Percentiles rank a stretch among this genome's conserved stretches.
These are phyloP conservation scores for Seladonia tumulorum DNA, from an alignment of 2,888 invertebrate species.

Conservation along the genomic window DNA sequence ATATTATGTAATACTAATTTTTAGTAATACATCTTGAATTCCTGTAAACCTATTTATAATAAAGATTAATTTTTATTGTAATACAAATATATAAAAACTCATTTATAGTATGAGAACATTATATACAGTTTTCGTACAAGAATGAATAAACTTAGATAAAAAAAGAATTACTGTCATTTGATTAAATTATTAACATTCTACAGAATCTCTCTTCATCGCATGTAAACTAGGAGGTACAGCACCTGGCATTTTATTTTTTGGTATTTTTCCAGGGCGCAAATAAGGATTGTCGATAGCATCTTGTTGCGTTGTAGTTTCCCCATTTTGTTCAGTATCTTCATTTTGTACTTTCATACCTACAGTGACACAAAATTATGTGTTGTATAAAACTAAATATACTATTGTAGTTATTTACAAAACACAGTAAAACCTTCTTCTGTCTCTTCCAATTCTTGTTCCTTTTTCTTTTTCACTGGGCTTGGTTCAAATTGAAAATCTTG, in stretches of 20 bases:
- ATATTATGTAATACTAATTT: conserved; percentile 51
- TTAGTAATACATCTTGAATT: conserved; percentile 45
- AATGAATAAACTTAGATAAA: conserved; percentile 26
- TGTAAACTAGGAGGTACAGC: conserved; percentile 42
- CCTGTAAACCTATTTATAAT: conserved; percentile 65
- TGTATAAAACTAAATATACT: conserved; percentile 3
- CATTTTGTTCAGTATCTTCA: conserved; percentile 76
- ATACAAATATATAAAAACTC: conserved; percentile 40
- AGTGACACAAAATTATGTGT: conserved; percentile 5
- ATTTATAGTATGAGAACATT: conserved; percentile 27
- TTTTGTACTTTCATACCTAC: conserved; percentile 70
- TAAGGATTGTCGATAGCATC: conserved; percentile 83
- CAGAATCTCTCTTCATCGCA: conserved; percentile 60
- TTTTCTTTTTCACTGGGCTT: conserved; percentile 81
- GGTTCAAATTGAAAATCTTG: conserved; percentile 81
- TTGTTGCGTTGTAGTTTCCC: conserved; percentile 79
- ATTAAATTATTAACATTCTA: conserved; percentile 51
- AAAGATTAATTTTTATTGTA: conserved; percentile 64
- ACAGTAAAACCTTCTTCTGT: conserved; percentile 72
- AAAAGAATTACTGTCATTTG: conserved; percentile 20
- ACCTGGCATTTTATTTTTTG: conserved; percentile 78
- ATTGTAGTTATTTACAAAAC: neutral
- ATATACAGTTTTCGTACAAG: conserved; percentile 43
- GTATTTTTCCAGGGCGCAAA: conserved; percentile 83
- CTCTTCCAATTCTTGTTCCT: conserved; percentile 76